Evolutionary conservation across 1,140 invertebrate genomes (phyloP).

Genomic region (Ectropis grisescens): DNA sequence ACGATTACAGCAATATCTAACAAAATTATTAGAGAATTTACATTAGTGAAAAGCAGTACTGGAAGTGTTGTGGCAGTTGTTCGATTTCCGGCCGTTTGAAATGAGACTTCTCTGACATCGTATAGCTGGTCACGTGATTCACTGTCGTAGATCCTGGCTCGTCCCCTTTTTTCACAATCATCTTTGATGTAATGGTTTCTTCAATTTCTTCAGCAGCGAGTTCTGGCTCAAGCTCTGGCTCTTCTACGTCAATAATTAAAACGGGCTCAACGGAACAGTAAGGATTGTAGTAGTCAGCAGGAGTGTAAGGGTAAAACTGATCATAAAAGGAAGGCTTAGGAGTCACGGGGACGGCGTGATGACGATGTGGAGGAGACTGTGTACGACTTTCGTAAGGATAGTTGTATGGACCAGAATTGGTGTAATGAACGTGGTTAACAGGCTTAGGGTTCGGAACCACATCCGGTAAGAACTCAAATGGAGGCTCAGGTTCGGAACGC

Average conservation of each 20-base stretch:
- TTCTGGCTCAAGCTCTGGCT: constrained; percentile 9
- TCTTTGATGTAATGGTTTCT: constrained; percentile 45
- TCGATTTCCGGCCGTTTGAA: constrained; percentile 47
- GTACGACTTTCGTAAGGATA: constrained; percentile 34
- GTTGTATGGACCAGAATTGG: constrained; percentile 17
- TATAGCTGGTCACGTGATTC: constrained; percentile 53
- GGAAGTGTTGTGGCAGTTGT: constrained; percentile 53
- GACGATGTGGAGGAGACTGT: constrained; percentile 15
- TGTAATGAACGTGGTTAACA: constrained; percentile 16
- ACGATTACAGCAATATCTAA: too few species aligned
- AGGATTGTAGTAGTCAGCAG: constrained; percentile 25
- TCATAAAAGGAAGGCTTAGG: constrained; percentile 40
- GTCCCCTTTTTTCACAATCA: constrained; percentile 34
- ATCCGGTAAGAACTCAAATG: constrained; percentile 8
- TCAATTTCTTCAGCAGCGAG: constrained; percentile 46
- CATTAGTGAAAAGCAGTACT: constrained; percentile 53
- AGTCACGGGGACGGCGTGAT: constrained; percentile 19
- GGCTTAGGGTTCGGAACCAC: background rate
- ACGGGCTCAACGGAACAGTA: constrained; percentile 30
- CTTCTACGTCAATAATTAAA: constrained; percentile 15
- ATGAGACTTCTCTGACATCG: constrained; percentile 46
- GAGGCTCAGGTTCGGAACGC: constrained; percentile 13
- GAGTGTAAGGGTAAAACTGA: constrained; percentile 20
- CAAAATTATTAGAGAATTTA: constrained; percentile 17
- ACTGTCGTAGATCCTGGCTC: constrained; percentile 43